Evolutionary conservation across 2,888 invertebrate species (phyloP).

Genomic region (Drosophila affinis): DNA sequence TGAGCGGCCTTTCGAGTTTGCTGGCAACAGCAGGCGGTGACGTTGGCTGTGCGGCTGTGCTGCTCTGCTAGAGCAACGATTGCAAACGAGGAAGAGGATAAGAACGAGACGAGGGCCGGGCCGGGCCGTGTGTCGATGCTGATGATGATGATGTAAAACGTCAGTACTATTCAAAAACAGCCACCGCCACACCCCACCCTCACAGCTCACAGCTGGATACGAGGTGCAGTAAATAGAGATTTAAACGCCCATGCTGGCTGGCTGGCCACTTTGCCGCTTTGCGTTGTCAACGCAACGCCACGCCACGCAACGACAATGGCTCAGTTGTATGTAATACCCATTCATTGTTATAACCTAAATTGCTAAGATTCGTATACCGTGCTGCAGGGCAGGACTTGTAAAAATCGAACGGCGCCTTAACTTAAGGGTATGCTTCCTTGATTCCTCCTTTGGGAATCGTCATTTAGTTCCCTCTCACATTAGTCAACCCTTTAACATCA

Average conservation of each 20-base stretch:
- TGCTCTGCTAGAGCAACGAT: conserved; percentile 28
- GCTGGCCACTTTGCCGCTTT: conserved; percentile 50
- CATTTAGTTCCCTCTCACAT: conserved; percentile 12
- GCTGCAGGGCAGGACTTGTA: conserved; percentile 1
- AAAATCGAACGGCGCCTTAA: background rate
- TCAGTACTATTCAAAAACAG: conserved; percentile 40
- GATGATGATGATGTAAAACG: conserved; percentile 62
- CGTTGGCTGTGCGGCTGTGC: conserved; percentile 16
- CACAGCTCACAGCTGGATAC: conserved; percentile 36
- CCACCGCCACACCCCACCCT: conserved; percentile 35
- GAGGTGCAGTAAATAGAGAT: conserved; percentile 80
- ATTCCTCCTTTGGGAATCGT: conserved; percentile 43
- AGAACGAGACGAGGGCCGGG: conserved; percentile 18
- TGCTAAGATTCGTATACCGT: conserved; percentile 3
- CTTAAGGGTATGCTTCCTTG: conserved; percentile 13
- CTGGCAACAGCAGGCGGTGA: conserved; percentile 73
- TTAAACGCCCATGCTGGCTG: conserved; percentile 71
- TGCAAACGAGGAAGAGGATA: conserved; percentile 32
- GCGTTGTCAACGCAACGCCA: conserved; percentile 50
- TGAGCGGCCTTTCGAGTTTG: conserved; percentile 61
- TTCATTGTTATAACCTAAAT: conserved; percentile 5
- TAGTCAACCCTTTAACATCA: conserved; percentile 32
- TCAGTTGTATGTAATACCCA: conserved; percentile 16
- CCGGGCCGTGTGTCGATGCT: conserved; percentile 43
- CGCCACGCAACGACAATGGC: conserved; percentile 11